Percentiles rank a stretch among this genome's conserved stretches.
These are phyloP conservation scores for Drosophila biarmipes DNA, from an alignment of 1,140 invertebrate species.

Conservation along the genomic window DNA sequence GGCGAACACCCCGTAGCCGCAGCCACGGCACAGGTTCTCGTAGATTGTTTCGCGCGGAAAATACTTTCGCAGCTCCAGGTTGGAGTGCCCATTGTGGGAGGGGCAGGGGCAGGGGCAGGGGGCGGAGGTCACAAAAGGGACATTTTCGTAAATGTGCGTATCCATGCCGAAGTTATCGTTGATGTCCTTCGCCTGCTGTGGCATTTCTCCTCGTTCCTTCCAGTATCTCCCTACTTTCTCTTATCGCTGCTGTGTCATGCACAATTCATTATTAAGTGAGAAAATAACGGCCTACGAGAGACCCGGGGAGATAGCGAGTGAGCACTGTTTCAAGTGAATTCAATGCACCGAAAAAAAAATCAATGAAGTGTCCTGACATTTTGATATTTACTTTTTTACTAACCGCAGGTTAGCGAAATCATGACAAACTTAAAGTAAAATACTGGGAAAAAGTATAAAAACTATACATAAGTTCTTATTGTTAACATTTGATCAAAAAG, in stretches of 20 bases:
- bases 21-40: constrained; percentile 81
- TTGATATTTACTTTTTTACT: too few relatives aligned
- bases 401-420: too few relatives aligned
- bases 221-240: constrained; percentile 17
- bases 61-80: constrained; percentile 68
- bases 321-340: not conserved
- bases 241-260: constrained; percentile 50
- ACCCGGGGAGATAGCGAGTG: constrained; percentile 10
- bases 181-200: constrained; percentile 36
- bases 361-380: too few relatives aligned
- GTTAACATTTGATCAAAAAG: too few relatives aligned
- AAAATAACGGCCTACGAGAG: not conserved
- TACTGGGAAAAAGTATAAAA: too few relatives aligned
- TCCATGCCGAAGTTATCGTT: constrained; percentile 37
- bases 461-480: too few relatives aligned
- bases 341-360: not conserved
- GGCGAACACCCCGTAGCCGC: constrained; percentile 78
- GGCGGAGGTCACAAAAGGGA: constrained; percentile 22
- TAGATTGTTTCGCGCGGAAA: constrained; percentile 73
- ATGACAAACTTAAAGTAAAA: too few relatives aligned
- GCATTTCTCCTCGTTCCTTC: constrained; percentile 43
- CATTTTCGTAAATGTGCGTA: constrained; percentile 72
- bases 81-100: constrained; percentile 3
- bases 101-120: not conserved
- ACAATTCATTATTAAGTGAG: constrained; percentile 35